A percentile compares a stretch with the other conserved stretches of the same genome.
phyloP scores from a whole-genome alignment of 2,888 invertebrate species.

The Shargacucullia verbasci region DNA sequence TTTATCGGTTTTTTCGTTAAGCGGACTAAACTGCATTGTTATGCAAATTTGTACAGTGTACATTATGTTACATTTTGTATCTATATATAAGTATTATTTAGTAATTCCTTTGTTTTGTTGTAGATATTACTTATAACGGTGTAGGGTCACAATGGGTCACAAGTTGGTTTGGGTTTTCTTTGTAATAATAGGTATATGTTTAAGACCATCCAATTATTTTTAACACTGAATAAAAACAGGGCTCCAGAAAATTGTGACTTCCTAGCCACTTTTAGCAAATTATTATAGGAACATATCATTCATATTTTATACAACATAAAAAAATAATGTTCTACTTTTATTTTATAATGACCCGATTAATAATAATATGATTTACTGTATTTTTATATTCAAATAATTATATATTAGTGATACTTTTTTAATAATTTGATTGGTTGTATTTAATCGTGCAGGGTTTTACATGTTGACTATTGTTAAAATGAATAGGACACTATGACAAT shows the following conservation, averaged over 20 bases:
- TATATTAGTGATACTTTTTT: neutral
- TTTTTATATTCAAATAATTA: too few relatives aligned
- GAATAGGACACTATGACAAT: too few relatives aligned
- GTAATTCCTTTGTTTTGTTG: conserved; percentile 7
- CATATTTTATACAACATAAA: too few relatives aligned
- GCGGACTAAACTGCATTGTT: conserved; percentile 7
- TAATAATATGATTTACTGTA: too few relatives aligned
- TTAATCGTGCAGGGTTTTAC: conserved; percentile 37
- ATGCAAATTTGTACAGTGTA: neutral
- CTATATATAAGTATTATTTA: conserved; percentile 11
- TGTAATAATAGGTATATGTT: neutral
- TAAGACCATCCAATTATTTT: neutral
- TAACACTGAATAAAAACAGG: neutral
- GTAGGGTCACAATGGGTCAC: conserved; percentile 13
- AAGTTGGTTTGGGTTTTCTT: neutral
- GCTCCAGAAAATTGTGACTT: neutral
- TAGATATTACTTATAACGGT: conserved; percentile 17
- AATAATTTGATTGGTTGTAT: conserved; percentile 16
- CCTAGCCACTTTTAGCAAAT: neutral
- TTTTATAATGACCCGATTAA: too few relatives aligned
- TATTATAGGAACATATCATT: neutral
- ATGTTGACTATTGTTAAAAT: too few relatives aligned
- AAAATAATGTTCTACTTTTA: too few relatives aligned
- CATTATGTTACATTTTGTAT: neutral
- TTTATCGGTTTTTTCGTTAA: conserved; percentile 21